Conservation (phyloP, 2,113 vertebrate genomes). For the Tragelaphus strepsiceros region DNA sequence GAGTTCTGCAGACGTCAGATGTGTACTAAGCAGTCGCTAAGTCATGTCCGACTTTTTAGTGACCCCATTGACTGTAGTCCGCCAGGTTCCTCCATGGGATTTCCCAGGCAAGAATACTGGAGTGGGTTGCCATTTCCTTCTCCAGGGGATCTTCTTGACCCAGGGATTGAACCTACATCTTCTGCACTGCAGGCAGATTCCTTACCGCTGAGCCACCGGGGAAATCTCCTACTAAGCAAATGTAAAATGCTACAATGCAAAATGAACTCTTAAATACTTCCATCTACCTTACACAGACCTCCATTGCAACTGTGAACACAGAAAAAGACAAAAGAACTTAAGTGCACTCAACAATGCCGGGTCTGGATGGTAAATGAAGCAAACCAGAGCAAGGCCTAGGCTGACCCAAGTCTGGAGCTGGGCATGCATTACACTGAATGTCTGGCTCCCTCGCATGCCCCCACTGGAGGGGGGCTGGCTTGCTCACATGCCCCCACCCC, state of each 20-base stretch:
- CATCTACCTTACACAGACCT: not conserved
- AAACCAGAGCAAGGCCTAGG: not conserved
- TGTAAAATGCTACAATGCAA: not conserved
- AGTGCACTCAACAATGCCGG: too few species aligned
- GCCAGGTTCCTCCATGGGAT: not conserved
- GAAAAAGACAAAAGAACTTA: not conserved
- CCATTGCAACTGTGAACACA: not conserved
- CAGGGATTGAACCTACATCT: not conserved
- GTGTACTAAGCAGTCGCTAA: not conserved
- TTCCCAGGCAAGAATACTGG: not conserved
- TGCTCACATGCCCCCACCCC: rapidly evolving
- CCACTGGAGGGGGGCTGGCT: not conserved
- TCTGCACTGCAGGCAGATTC: not conserved
- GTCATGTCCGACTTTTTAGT: not conserved
- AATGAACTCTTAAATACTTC: not conserved
- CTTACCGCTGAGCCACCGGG: rapidly evolving
- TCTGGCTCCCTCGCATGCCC: rapidly evolving
- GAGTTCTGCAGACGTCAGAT: not conserved
- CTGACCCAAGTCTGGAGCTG: not conserved
- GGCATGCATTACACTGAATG: not conserved
- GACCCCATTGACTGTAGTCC: not conserved
- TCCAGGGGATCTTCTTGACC: not conserved
- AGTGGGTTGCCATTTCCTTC: not conserved
- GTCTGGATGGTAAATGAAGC: not conserved
- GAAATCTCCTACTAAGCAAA: not conserved